These are phyloP conservation scores for Fulmarus glacialis DNA, from an alignment of 2,113 vertebrate species.

Conservation along the genomic window DNA sequence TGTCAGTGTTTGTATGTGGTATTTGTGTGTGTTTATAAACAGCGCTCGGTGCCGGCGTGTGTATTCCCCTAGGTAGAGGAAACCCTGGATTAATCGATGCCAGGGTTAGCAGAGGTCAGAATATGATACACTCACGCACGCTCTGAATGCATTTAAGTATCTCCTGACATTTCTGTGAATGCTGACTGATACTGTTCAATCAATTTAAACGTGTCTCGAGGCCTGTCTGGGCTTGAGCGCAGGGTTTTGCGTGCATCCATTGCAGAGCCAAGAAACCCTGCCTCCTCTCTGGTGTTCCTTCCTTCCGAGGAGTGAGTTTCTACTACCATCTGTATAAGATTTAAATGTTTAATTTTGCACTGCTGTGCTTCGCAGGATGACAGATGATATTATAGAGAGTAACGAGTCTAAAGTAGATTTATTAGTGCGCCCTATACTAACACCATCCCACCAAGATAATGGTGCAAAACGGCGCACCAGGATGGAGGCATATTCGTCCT, in stretches of 20 bases:
- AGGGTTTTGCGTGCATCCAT: background rate
- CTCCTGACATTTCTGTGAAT: background rate
- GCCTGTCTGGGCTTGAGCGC: background rate
- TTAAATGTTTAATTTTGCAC: background rate
- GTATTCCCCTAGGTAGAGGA: background rate
- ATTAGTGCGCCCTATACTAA: background rate
- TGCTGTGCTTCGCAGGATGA: background rate
- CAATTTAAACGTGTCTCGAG: background rate
- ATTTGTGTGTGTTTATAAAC: background rate
- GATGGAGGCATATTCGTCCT: rapidly evolving
- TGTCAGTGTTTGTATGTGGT: background rate
- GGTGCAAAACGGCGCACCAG: background rate
- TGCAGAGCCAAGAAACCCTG: background rate
- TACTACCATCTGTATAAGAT: background rate
- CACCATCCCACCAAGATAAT: background rate
- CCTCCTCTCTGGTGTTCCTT: background rate
- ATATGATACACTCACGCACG: background rate
- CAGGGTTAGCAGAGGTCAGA: background rate
- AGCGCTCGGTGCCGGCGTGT: background rate
- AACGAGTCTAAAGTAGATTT: background rate
- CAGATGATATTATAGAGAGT: background rate
- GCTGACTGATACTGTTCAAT: background rate
- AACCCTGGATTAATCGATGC: background rate
- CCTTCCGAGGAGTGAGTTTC: background rate
- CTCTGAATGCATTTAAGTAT: background rate